Evolutionary conservation across 2,888 invertebrate species (phyloP), one percentile per base, ranked within the genome.

Genomic region (Platypus cylindrus): DNA sequence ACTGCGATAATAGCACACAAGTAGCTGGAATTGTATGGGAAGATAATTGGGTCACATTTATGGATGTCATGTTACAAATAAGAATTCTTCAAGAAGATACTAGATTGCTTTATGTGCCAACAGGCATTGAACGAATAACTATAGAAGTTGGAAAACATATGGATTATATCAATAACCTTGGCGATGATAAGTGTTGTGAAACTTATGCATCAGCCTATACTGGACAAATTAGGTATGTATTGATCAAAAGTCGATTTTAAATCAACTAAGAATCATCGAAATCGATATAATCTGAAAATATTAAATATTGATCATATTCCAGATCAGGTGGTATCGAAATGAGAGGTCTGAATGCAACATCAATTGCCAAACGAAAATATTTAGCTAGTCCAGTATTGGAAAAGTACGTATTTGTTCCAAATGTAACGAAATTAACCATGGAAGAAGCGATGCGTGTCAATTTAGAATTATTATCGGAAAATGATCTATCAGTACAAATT

Each of bases 51-150:
- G 77, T 86, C 9, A 72, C 84, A 1, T 89, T 85, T 60, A 73
- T 90, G 67, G 90, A 90, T 60, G 80, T 81, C 31, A 77, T 90
- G 74, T 65, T 90, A 9, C 90, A 90, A 60, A 70, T 82, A 48
- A 50, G 50, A 8, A 76, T 86, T 33, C 53, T 85, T 11, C 71
- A 57, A 73, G 41, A 39, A 39, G 72, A 56, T 78, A 79, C 53
- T 63, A 67, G 40, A 16, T 14, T 44, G 18, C 36, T 44, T 7
- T 44, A 41, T 24, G 41, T 44, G 8, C 44, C 44, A 7, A 41
- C 41, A 3, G 34, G 30, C 5, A 41, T 44, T 17, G 22, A 34
- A n/a, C 15, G 35, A n/a, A 8, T 44, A 8, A 17, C 58, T 7
- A 65, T 73, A 30, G 63, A 71, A 48, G 66, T 68, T 4, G 49